Percentiles rank a stretch among this genome's conserved stretches.
phyloP scores from a whole-genome alignment of 2,888 invertebrate species.

The Nebria salina region DNA sequence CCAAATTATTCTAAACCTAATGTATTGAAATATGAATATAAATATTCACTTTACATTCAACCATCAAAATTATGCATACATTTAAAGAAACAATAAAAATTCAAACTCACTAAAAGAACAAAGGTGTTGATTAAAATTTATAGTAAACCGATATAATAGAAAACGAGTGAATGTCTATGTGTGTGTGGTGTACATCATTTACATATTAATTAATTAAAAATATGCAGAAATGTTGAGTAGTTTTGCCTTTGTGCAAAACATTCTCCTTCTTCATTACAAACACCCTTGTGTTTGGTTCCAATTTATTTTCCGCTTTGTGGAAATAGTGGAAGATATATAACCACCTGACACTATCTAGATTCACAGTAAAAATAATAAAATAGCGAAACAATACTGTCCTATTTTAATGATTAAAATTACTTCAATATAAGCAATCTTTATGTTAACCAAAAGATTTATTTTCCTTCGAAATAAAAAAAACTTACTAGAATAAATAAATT shows the following conservation, averaged over 20 bases:
- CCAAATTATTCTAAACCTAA: too few relatives aligned
- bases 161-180: not conserved
- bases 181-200: not conserved
- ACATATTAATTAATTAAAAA: constrained; percentile 34
- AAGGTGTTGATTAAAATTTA: not conserved
- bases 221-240: constrained; percentile 32
- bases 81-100: too few relatives aligned
- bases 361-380: not conserved
- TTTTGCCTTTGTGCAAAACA: constrained; percentile 25
- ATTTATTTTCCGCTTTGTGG: not conserved
- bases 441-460: not conserved
- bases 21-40: too few relatives aligned
- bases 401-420: not conserved
- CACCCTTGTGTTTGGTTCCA: not conserved
- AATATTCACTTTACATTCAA: too few relatives aligned
- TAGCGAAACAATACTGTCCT: not conserved
- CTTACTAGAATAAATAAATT: too few relatives aligned
- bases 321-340: not conserved
- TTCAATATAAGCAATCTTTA: not conserved
- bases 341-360: not conserved
- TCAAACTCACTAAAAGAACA: not conserved
- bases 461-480: too few relatives aligned
- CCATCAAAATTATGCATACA: too few relatives aligned
- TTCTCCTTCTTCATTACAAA: not conserved
- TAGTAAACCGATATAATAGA: not conserved